A percentile compares a stretch with the other conserved stretches of the same genome.
Conservation (phyloP, 2,797 vertebrate species). For the Cynopterus sphinx region DNA sequence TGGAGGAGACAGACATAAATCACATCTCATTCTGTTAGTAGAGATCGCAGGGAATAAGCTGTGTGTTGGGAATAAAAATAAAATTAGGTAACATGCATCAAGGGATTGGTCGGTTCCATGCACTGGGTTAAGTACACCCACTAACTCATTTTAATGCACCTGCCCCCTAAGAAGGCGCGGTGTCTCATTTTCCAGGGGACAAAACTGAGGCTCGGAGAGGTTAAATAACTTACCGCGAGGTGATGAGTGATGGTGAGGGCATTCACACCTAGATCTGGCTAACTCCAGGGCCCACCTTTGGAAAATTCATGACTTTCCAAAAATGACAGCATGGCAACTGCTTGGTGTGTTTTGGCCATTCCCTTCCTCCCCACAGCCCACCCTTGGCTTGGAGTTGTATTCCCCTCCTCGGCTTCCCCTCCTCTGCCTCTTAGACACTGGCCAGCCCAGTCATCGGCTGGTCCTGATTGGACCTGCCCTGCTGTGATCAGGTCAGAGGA, state of each 20-base stretch:
- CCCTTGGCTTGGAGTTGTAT: not conserved
- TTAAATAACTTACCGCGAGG: not conserved
- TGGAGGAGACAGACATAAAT: not conserved
- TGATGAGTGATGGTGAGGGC: not conserved
- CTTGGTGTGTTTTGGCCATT: not conserved
- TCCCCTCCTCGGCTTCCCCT: not conserved
- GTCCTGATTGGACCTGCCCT: slow-evolving; percentile 36
- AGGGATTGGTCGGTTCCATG: not conserved
- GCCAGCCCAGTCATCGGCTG: slow-evolving; percentile 31
- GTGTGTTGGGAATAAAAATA: slow-evolving; percentile 3
- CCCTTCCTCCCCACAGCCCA: not conserved
- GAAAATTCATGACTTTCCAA: not conserved
- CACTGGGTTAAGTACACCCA: not conserved
- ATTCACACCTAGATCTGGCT: not conserved
- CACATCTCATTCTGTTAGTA: not conserved
- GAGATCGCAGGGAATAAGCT: not conserved
- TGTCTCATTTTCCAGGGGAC: not conserved
- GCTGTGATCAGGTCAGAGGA: slow-evolving; percentile 45
- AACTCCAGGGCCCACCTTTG: not conserved
- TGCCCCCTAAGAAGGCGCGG: not conserved
- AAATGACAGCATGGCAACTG: not conserved
- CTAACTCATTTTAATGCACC: not conserved
- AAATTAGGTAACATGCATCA: not conserved
- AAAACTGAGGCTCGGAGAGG: not conserved
- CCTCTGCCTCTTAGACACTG: not conserved